Conservation (phyloP, 2,888 invertebrate species). For the Oligia fasciuncula region DNA sequence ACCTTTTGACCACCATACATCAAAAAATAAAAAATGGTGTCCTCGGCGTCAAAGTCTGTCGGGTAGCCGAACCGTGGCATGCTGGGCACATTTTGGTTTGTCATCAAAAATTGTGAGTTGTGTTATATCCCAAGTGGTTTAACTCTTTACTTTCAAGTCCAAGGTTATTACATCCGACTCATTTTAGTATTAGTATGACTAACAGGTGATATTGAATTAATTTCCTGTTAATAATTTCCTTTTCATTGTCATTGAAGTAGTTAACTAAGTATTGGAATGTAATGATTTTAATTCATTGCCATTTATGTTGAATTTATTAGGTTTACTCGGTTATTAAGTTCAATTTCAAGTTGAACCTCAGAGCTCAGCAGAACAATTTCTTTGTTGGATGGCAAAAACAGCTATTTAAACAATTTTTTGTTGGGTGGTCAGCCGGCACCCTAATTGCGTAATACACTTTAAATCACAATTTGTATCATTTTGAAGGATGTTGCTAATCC, state of each 20-base stretch:
- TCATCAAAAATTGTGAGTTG: not conserved
- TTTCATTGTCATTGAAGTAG: not conserved
- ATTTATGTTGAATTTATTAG: not conserved
- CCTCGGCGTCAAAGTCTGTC: no score
- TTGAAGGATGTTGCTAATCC: not conserved
- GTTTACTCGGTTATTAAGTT: not conserved
- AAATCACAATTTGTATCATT: not conserved
- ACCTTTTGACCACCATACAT: no score
- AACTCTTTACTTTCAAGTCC: not conserved
- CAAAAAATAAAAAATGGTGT: no score
- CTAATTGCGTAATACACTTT: not conserved
- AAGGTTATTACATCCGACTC: slow-evolving; percentile 18
- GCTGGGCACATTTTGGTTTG: no score
- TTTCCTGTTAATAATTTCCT: slow-evolving; percentile 29
- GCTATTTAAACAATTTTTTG: not conserved
- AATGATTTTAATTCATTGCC: slow-evolving; percentile 3
- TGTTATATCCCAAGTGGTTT: not conserved
- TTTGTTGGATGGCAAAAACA: not conserved
- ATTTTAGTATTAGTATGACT: slow-evolving; percentile 14
- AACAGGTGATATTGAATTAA: not conserved
- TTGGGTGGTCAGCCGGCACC: not conserved
- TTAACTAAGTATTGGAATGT: not conserved
- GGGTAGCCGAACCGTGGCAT: no score
- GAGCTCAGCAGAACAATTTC: not conserved
- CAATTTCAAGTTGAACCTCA: not conserved